These are phyloP conservation scores for Plagodis pulveraria DNA, from an alignment of 2,888 invertebrate species.

Conservation along the genomic window DNA sequence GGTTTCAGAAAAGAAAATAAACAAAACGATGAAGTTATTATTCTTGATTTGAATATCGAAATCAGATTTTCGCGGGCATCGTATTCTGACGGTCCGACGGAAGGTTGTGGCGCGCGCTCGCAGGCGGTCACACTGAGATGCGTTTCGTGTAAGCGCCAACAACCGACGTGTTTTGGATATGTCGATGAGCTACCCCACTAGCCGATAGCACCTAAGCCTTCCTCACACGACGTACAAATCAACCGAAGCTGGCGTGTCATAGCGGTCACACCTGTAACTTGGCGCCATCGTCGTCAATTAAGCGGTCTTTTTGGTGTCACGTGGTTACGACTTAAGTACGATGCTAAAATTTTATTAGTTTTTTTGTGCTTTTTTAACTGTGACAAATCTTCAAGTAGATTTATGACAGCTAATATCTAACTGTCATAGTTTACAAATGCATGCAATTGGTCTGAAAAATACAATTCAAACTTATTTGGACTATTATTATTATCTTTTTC, in stretches of 20 bases:
- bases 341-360: conserved; percentile 8
- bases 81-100: conserved; percentile 50
- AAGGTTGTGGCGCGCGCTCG: conserved; percentile 58
- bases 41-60: conserved; percentile 51
- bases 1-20: conserved; percentile 45
- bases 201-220: conserved; percentile 35
- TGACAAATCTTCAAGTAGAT: not conserved
- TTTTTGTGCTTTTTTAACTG: not conserved
- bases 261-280: conserved; percentile 34
- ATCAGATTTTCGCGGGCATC: conserved; percentile 70
- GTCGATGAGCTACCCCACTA: conserved; percentile 66
- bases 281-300: conserved; percentile 13
- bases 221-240: conserved; percentile 24
- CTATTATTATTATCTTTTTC: no score
- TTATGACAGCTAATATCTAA: no score
- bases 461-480: no score
- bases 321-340: no score
- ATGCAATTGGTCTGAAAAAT: no score
- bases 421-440: no score
- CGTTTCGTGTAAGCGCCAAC: conserved; percentile 49
- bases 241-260: conserved; percentile 30
- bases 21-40: conserved; percentile 44
- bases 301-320: conserved; percentile 13
- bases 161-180: conserved; percentile 66
- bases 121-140: conserved; percentile 71